phyloP scores from a whole-genome alignment of 2,888 invertebrate species.

The Metalampra italica region DNA sequence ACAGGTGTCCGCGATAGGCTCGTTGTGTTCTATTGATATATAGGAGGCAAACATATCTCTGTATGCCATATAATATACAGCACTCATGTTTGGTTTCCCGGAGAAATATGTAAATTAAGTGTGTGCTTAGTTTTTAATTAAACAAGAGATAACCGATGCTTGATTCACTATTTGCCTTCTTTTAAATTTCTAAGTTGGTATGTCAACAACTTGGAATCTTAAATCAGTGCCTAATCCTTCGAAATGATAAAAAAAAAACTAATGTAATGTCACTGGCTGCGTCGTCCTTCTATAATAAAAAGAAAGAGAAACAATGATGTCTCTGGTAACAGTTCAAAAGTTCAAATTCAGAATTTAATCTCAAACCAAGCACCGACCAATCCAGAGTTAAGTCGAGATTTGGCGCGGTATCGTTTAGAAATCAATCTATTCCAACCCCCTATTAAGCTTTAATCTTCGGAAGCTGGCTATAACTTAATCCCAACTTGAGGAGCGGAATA shows the following conservation, averaged over 20 bases:
- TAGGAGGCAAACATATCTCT: slow-evolving; percentile 42
- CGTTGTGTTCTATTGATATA: slow-evolving; percentile 53
- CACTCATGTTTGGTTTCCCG: slow-evolving; percentile 38
- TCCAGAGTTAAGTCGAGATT: slow-evolving; percentile 55
- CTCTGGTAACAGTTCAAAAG: not conserved
- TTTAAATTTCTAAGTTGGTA: slow-evolving; percentile 41
- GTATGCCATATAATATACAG: slow-evolving; percentile 35
- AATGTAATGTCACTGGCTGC: slow-evolving; percentile 6
- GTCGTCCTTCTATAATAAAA: not conserved
- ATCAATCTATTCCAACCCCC: slow-evolving; percentile 70
- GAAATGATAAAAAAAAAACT: not conserved
- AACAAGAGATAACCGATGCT: slow-evolving; percentile 64
- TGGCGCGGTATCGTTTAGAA: slow-evolving; percentile 59
- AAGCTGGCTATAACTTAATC: slow-evolving; percentile 76
- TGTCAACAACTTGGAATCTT: slow-evolving; percentile 35
- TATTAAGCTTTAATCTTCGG: slow-evolving; percentile 75
- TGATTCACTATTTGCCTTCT: slow-evolving; percentile 62
- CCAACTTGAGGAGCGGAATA: slow-evolving; percentile 69
- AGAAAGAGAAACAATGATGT: slow-evolving; percentile 4
- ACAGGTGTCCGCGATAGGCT: slow-evolving; percentile 69
- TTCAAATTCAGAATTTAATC: slow-evolving; percentile 23
- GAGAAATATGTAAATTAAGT: slow-evolving; percentile 65
- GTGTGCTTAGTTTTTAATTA: slow-evolving; percentile 66
- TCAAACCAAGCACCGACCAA: slow-evolving; percentile 36
- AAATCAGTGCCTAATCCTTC: slow-evolving; percentile 1